phyloP scores from a whole-genome alignment of 2,888 invertebrate species.

The Leptopilina syphax region DNA sequence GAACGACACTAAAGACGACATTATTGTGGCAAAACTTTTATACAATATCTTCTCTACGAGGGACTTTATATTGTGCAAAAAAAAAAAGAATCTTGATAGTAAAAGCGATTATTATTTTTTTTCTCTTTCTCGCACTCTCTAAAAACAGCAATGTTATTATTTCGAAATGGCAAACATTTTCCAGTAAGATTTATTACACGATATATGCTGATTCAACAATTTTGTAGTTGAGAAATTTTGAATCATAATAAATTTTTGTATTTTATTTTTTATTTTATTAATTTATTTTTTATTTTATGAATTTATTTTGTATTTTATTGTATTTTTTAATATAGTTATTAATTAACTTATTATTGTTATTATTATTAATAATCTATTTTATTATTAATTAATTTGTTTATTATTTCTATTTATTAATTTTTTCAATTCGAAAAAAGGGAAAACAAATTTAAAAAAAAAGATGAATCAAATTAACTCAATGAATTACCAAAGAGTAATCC shows the following conservation, averaged over 20 bases:
- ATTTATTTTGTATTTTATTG: too few relatives aligned
- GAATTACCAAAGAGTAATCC: slow-evolving; percentile 38
- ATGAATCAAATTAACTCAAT: slow-evolving; percentile 35
- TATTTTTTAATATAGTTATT: too few relatives aligned
- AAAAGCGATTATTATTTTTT: slow-evolving; percentile 7
- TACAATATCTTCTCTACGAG: too few relatives aligned
- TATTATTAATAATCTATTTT: neutral
- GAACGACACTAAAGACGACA: slow-evolving; percentile 27
- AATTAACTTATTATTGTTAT: neutral
- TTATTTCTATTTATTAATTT: too few relatives aligned
- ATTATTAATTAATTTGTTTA: too few relatives aligned
- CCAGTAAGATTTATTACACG: slow-evolving; percentile 14
- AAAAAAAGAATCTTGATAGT: neutral
- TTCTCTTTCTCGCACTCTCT: neutral
- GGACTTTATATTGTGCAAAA: too few relatives aligned
- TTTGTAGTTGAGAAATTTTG: neutral
- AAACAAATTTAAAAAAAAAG: neutral
- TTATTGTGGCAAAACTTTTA: slow-evolving; percentile 7
- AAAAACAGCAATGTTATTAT: slow-evolving; percentile 15
- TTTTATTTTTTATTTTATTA: too few relatives aligned
- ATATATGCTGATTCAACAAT: neutral
- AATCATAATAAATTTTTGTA: too few relatives aligned
- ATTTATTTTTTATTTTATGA: too few relatives aligned
- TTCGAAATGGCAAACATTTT: neutral
- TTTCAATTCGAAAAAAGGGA: neutral